phyloP scores from a whole-genome alignment of 2,888 invertebrate genomes.

The Dolichomitus sp. region DNA sequence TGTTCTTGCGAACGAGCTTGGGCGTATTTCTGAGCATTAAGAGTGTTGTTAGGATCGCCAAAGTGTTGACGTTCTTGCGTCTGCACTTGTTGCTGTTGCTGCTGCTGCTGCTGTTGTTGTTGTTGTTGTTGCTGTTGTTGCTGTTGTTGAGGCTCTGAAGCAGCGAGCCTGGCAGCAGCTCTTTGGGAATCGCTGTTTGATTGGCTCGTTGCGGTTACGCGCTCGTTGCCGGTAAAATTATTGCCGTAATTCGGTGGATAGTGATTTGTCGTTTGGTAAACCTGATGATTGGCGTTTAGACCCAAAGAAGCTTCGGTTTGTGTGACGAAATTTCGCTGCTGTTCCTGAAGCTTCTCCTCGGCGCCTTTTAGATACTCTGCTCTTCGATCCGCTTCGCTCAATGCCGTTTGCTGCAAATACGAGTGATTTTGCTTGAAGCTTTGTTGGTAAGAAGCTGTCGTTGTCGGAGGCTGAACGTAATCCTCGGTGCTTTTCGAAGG shows the following conservation, averaged over 20 bases:
- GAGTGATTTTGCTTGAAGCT: constrained; percentile 76
- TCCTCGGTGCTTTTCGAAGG: constrained; percentile 59
- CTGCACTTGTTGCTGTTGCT: constrained; percentile 70
- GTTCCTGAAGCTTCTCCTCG: constrained; percentile 75
- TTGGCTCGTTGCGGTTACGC: constrained; percentile 52
- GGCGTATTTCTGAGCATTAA: constrained; percentile 76
- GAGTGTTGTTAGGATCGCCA: constrained; percentile 73
- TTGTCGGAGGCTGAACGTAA: constrained; percentile 59
- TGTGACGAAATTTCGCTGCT: constrained; percentile 71
- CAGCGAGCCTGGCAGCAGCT: constrained; percentile 70
- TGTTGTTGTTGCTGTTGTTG: constrained; percentile 73
- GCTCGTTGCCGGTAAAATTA: constrained; percentile 74
- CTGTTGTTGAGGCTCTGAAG: constrained; percentile 74
- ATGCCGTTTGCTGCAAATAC: constrained; percentile 70
- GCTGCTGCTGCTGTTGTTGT: neutral
- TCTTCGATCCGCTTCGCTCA: constrained; percentile 75
- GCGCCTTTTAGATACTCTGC: constrained; percentile 75
- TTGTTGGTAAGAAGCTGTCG: constrained; percentile 73
- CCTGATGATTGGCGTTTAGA: constrained; percentile 78
- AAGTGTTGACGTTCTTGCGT: constrained; percentile 76
- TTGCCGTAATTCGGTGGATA: constrained; percentile 79
- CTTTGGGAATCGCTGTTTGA: constrained; percentile 74
- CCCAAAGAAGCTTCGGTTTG: constrained; percentile 75
- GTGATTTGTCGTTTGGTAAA: constrained; percentile 78
- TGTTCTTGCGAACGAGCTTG: constrained; percentile 79